phyloP scores from a whole-genome alignment of 2,888 invertebrate genomes.

The Ophion obscuratus region DNA sequence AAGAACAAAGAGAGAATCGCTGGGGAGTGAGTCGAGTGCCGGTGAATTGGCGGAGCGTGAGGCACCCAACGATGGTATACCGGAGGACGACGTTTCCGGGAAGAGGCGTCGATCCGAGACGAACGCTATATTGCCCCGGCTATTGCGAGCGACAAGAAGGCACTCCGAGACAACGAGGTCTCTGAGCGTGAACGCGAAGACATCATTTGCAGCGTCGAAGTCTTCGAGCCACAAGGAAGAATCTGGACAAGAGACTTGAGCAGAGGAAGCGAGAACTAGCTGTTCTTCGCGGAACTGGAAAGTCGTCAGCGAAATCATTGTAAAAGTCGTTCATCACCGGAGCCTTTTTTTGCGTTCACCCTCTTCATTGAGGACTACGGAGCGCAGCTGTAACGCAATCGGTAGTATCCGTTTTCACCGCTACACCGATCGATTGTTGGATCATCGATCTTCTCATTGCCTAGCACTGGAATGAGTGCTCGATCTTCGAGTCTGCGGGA shows the following conservation, averaged over 20 bases:
- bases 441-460: background rate
- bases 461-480: background rate
- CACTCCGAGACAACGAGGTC: constrained; percentile 41
- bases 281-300: constrained; percentile 51
- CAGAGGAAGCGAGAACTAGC: constrained; percentile 9
- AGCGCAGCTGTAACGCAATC: background rate
- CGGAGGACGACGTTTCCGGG: constrained; percentile 75
- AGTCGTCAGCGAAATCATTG: constrained; percentile 28
- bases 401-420: background rate
- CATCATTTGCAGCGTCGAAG: constrained; percentile 33
- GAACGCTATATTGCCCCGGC: constrained; percentile 51
- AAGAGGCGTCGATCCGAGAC: constrained; percentile 77
- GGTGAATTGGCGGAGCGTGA: constrained; percentile 64
- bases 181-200: constrained; percentile 30
- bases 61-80: constrained; percentile 51
- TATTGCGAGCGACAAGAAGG: constrained; percentile 36
- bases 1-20: constrained; percentile 61
- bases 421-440: background rate
- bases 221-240: constrained; percentile 37
- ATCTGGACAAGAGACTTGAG: constrained; percentile 53
- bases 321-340: constrained; percentile 3
- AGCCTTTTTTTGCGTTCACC: constrained; percentile 23
- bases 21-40: constrained; percentile 69
- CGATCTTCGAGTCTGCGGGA: background rate
- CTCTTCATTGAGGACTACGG: constrained; percentile 21